Evolutionary conservation across 2,888 invertebrate genomes (phyloP).

Genomic region (Drosophila paramelanica): DNA sequence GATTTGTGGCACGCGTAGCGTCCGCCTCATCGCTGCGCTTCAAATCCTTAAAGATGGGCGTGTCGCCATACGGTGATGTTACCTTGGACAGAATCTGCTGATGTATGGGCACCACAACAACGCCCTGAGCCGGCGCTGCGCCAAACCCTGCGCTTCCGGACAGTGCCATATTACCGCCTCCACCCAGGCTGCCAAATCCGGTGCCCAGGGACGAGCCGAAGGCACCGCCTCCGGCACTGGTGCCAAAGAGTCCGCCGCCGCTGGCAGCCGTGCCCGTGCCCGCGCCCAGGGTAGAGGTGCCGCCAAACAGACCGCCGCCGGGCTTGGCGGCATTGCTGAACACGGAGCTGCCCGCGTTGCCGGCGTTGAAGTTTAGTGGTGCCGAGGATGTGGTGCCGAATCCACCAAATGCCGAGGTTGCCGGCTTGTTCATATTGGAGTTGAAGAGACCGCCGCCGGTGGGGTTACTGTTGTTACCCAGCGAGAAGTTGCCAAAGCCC

Average conservation of each 20-base stretch:
- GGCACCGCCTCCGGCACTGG: constrained; percentile 64
- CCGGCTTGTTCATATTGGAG: constrained; percentile 84
- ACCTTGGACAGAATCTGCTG: constrained; percentile 91
- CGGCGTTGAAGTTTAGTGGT: constrained; percentile 84
- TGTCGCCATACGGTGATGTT: constrained; percentile 94
- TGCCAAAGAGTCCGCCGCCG: constrained; percentile 25
- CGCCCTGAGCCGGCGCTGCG: constrained; percentile 77
- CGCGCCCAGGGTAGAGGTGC: constrained; percentile 54
- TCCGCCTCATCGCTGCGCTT: constrained; percentile 86
- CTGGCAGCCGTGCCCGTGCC: constrained; percentile 13
- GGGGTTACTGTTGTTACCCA: constrained; percentile 67
- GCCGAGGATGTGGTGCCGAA: constrained; percentile 85
- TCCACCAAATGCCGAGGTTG: constrained; percentile 86
- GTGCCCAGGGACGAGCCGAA: constrained; percentile 70
- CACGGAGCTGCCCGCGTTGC: constrained; percentile 81
- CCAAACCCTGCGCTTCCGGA: constrained; percentile 58
- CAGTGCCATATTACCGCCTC: constrained; percentile 46
- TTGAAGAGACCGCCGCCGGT: constrained; percentile 82
- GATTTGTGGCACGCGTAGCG: constrained; percentile 90
- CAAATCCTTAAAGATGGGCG: constrained; percentile 92
- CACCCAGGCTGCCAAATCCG: constrained; percentile 45
- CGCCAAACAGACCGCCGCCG: constrained; percentile 85
- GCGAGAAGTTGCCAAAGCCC: constrained; percentile 79
- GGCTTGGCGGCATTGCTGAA: constrained; percentile 86
- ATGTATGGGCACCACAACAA: constrained; percentile 86